Evolutionary conservation across 2,888 invertebrate genomes (phyloP).

Genomic region (Omphaloscelis lunosa): DNA sequence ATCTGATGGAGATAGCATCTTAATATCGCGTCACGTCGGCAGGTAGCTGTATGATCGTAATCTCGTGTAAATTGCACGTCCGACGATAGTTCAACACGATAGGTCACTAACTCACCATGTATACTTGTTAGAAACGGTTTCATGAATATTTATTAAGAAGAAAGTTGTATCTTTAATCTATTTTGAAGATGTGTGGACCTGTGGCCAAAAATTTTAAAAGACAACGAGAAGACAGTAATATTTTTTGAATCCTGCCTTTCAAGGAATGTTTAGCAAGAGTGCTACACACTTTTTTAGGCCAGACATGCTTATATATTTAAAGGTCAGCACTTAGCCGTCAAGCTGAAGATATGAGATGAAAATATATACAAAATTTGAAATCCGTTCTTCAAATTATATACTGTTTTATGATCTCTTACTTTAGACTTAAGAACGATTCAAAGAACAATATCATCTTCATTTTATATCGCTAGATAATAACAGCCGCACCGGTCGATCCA

Average conservation of each 20-base stretch:
- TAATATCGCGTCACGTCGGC: slow-evolving; percentile 47
- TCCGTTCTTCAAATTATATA: no score
- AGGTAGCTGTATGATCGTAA: slow-evolving; percentile 52
- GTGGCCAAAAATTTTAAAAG: no score
- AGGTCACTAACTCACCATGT: slow-evolving; percentile 19
- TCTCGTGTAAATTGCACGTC: slow-evolving; percentile 58
- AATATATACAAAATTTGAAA: no score
- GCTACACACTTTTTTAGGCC: neutral
- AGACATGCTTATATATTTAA: neutral
- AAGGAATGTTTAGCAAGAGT: no score
- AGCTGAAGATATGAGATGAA: neutral
- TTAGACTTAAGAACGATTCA: no score
- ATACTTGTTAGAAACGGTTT: slow-evolving; percentile 17
- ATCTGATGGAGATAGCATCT: slow-evolving; percentile 65
- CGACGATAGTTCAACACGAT: slow-evolving; percentile 62
- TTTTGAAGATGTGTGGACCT: neutral
- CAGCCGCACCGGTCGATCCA: no score
- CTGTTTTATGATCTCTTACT: no score
- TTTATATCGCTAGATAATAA: no score
- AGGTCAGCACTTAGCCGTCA: neutral
- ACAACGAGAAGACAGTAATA: neutral
- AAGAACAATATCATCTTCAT: neutral
- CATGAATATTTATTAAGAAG: slow-evolving; percentile 48
- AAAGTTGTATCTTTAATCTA: slow-evolving; percentile 19
- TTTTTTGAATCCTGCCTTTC: neutral